phyloP scores from a whole-genome alignment of 2,113 vertebrate genomes.

The Chionodraco myersi region DNA sequence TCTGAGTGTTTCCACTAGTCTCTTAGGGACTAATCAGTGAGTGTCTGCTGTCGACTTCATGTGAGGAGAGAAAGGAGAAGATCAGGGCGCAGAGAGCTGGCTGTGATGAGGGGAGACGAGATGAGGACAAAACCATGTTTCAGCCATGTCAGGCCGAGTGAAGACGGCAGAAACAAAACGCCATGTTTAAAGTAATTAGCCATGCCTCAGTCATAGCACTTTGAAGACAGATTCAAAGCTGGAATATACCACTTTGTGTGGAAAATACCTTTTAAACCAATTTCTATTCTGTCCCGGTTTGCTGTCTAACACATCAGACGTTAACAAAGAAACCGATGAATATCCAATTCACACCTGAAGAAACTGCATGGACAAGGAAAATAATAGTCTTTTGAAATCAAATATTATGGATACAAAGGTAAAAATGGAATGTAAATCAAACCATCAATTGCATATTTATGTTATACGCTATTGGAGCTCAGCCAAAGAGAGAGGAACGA shows the following conservation, averaged over 20 bases:
- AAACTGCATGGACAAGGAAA: slow-evolving; percentile 3
- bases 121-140: slow-evolving; percentile 48
- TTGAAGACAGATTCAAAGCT: slow-evolving; percentile 64
- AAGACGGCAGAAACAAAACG: slow-evolving; percentile 64
- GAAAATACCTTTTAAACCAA: slow-evolving; percentile 53
- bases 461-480: slow-evolving; percentile 33
- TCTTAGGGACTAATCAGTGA: slow-evolving; percentile 65
- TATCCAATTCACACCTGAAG: slow-evolving; percentile 28
- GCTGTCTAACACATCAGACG: slow-evolving; percentile 2
- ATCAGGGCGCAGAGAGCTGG: slow-evolving; percentile 13
- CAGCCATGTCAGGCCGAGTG: slow-evolving; percentile 54
- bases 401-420: not conserved
- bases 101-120: slow-evolving; percentile 15
- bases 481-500: slow-evolving; percentile 54
- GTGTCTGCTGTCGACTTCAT: slow-evolving; percentile 36
- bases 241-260: not conserved
- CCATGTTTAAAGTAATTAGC: slow-evolving; percentile 70
- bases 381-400: not conserved
- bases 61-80: slow-evolving; percentile 20
- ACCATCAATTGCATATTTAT: not conserved
- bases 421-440: not conserved
- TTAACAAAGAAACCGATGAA: slow-evolving; percentile 23
- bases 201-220: slow-evolving; percentile 65
- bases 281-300: slow-evolving; percentile 33
- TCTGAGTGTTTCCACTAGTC: slow-evolving; percentile 22